A percentile compares a stretch with the other conserved stretches of the same genome.
phyloP scores from a whole-genome alignment of 2,888 invertebrate genomes.

The Hemicrepidius hirtus region DNA sequence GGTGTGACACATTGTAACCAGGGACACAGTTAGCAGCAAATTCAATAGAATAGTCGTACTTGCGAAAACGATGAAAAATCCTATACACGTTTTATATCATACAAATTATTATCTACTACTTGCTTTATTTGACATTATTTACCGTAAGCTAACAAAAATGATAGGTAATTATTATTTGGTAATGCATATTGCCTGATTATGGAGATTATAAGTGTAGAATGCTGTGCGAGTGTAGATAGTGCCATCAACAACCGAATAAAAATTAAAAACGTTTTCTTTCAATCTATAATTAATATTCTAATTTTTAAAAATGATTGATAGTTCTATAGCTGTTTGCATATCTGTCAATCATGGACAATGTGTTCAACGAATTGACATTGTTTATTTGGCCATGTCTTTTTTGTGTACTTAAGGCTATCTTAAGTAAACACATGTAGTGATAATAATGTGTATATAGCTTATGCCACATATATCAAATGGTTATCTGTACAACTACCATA shows the following conservation, averaged over 20 bases:
- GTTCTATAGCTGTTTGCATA: slow-evolving; percentile 18
- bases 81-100: too few relatives aligned
- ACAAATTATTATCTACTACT: too few relatives aligned
- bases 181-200: too few relatives aligned
- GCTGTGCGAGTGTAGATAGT: too few relatives aligned
- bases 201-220: too few relatives aligned
- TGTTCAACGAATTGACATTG: slow-evolving; percentile 17
- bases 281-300: not conserved
- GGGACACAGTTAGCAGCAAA: too few relatives aligned
- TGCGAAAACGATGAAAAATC: too few relatives aligned
- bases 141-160: too few relatives aligned
- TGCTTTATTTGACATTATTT: too few relatives aligned
- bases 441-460: slow-evolving; percentile 12
- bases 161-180: too few relatives aligned
- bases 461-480: not conserved
- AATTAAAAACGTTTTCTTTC: not conserved
- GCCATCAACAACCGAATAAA: too few relatives aligned
- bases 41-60: not conserved
- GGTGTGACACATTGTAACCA: slow-evolving; percentile 13
- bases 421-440: slow-evolving; percentile 22
- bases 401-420: slow-evolving; percentile 19
- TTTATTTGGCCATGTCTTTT: slow-evolving; percentile 21
- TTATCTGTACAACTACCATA: slow-evolving; percentile 10
- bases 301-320: slow-evolving; percentile 21
- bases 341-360: slow-evolving; percentile 21